Percentiles rank a stretch among this genome's conserved stretches.
Conservation (phyloP, 2,888 invertebrate species). For the Erebia epiphron region DNA sequence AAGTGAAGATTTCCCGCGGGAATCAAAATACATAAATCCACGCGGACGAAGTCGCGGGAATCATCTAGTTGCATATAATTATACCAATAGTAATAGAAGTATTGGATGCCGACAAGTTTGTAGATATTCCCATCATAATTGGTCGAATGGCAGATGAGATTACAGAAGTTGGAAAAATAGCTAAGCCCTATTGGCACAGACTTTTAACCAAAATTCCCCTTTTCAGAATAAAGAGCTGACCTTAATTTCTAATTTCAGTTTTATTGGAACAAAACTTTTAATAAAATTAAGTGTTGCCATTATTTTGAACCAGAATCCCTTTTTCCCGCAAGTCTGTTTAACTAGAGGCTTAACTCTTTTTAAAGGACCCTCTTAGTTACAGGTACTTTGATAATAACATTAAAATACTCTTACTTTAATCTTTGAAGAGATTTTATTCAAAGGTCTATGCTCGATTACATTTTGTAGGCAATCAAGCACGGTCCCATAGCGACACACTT, state of each 20-base stretch:
- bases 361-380: not conserved
- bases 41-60: no score
- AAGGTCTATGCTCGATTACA: not conserved
- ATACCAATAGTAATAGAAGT: no score
- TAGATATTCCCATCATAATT: no score
- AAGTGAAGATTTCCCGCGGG: no score
- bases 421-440: not conserved
- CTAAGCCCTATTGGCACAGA: no score
- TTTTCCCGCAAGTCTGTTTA: not conserved
- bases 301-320: slow-evolving; percentile 6
- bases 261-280: not conserved
- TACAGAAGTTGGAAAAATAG: no score
- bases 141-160: no score
- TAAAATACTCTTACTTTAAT: not conserved
- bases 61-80: no score
- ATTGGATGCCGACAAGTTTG: no score
- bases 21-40: no score
- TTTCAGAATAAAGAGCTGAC: not conserved
- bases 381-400: not conserved
- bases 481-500: no score
- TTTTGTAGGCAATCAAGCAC: no score
- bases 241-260: not conserved
- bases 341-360: slow-evolving; percentile 12
- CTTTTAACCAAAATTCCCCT: not conserved
- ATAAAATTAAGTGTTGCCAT: slow-evolving; percentile 9